Conservation (phyloP, 2,113 vertebrate species). For the Sporophila hypoxantha region DNA sequence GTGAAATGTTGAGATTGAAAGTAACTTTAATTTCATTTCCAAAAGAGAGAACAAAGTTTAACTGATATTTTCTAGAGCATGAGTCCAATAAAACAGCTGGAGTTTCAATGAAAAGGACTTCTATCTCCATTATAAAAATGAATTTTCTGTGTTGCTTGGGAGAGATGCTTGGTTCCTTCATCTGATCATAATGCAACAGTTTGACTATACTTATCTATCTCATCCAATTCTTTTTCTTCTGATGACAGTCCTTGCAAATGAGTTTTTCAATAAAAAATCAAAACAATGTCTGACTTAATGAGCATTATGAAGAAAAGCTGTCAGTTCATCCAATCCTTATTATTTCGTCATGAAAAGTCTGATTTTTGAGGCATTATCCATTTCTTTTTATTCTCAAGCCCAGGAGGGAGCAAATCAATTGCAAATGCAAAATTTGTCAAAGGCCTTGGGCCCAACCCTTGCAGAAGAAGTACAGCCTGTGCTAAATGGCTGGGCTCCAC, state of each 20-base stretch:
- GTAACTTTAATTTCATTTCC: background rate
- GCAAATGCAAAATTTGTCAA: slow-evolving; percentile 44
- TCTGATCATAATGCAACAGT: background rate
- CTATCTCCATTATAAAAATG: background rate
- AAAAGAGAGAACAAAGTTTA: slow-evolving; percentile 10
- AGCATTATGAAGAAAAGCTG: slow-evolving; percentile 10
- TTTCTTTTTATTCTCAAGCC: slow-evolving; percentile 7
- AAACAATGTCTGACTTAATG: slow-evolving; percentile 22
- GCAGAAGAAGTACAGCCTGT: background rate
- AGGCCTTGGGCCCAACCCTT: background rate
- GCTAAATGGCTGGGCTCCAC: slow-evolving; percentile 9
- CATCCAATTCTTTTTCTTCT: slow-evolving; percentile 1
- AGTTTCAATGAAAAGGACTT: slow-evolving; percentile 18
- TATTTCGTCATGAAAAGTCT: slow-evolving; percentile 27
- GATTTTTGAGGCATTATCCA: background rate
- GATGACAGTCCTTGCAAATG: background rate
- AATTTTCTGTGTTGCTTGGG: slow-evolving; percentile 4
- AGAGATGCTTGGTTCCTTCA: background rate
- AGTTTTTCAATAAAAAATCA: slow-evolving; percentile 22
- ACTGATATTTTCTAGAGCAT: background rate
- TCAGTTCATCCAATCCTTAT: background rate
- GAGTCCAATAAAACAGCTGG: slow-evolving; percentile 44
- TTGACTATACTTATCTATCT: background rate
- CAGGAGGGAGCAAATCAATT: slow-evolving; percentile 35
- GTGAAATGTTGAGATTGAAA: background rate